Conservation (phyloP, 2,113 vertebrate genomes). For the Patagioenas fasciata region DNA sequence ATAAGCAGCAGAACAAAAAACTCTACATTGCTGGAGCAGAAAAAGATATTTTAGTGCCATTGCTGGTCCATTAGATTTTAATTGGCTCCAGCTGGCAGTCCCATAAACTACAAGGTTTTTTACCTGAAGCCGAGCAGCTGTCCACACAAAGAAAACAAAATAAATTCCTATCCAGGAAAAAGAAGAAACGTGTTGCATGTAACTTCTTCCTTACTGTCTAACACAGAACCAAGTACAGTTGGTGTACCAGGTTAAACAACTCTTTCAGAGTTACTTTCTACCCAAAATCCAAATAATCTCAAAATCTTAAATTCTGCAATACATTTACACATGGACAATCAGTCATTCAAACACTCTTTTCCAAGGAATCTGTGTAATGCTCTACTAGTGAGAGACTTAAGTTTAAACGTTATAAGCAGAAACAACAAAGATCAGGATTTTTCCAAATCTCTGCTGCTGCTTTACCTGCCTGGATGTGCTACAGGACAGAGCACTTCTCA, state of each 20-base stretch:
- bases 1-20: slow-evolving; percentile 35
- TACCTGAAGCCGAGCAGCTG: slow-evolving; percentile 58
- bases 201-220: neutral
- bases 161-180: neutral
- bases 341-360: neutral
- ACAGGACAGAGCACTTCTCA: neutral
- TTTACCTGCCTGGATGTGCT: neutral
- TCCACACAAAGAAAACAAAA: slow-evolving; percentile 40
- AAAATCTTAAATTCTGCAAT: neutral
- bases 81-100: slow-evolving; percentile 53
- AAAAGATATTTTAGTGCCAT: slow-evolving; percentile 22
- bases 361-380: neutral
- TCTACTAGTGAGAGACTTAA: neutral
- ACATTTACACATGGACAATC: neutral
- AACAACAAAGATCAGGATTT: neutral
- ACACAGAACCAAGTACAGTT: neutral
- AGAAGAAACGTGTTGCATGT: neutral
- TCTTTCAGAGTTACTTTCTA: neutral
- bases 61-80: slow-evolving; percentile 50
- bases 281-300: neutral
- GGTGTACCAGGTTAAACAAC: neutral
- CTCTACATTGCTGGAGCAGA: neutral
- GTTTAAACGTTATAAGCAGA: neutral
- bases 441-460: neutral
- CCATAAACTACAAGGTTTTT: slow-evolving; percentile 32